Evolutionary conservation across 2,888 invertebrate species (phyloP), one percentile per base, ranked within the genome.

Genomic region (Heliconius erato): DNA sequence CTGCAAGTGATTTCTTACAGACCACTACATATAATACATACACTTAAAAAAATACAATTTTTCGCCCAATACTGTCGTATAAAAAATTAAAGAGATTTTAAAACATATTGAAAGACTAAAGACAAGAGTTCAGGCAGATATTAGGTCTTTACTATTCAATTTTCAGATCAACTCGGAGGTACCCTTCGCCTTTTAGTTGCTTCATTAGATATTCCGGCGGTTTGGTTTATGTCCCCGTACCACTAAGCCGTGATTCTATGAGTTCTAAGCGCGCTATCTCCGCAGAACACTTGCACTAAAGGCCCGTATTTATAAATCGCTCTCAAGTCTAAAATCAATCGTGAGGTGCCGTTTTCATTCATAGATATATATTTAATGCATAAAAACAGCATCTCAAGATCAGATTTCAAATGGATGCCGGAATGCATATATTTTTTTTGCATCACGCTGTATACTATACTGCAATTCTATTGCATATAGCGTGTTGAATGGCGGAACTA

Each of bases 261-360:
- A 79, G 82, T 79, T 80, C 82, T 83, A 83, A 59, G 79, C 59
- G 76, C 77, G 82, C 82, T 85, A 85, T 85, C 84, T 80, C 82
- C 68, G 26, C 77, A n/a, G 77, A 85, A 85, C 83, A 85, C 82
- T 82, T 77, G 76, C 80, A 82, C 71, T 40, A 26, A 83, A 76
- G 63, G 74, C 72, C 74, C 80, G 49, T 49, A 49, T 49, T 49
- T 49, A 49, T 49, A 49, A 49, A 49, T 19, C 49, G 49, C 19
- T 49, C 19, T 19, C 16, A 49, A 19, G 16, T 49, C 49, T 16
- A 19, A 49, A 16, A 49, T 54, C 19, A 19, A 54, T 54, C 54
- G 7, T 54, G 23, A 54, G 54, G 19, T 54, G 54, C 3, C 23
- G 54, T 54, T 54, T 54, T 54, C 3, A 23, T 19, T 54, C 23